These are phyloP conservation scores for Phyto melanocephala DNA, from an alignment of 2,888 invertebrate genomes.

Conservation along the genomic window DNA sequence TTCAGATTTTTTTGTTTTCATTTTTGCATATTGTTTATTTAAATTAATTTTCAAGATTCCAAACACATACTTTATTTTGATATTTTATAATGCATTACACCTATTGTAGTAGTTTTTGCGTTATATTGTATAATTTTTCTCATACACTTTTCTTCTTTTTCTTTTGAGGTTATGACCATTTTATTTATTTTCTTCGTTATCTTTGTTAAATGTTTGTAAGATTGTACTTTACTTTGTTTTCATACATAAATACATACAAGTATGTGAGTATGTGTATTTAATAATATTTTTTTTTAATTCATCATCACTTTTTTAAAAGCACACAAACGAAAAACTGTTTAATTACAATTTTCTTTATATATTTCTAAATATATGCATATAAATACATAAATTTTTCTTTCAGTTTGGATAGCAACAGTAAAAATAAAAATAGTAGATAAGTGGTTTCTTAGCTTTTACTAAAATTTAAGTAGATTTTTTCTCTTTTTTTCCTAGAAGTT, in stretches of 20 bases:
- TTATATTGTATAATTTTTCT: neutral
- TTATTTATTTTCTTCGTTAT: conserved; percentile 7
- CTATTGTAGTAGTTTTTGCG: neutral
- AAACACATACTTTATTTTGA: neutral
- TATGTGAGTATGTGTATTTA: neutral
- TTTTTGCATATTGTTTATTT: neutral
- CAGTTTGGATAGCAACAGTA: conserved; percentile 55
- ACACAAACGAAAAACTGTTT: conserved; percentile 15
- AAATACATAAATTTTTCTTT: no score
- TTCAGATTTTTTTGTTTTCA: neutral
- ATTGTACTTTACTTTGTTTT: neutral
- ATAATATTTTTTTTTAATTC: conserved; percentile 19
- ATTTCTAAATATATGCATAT: conserved; percentile 3
- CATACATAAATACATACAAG: no score
- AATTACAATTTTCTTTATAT: neutral
- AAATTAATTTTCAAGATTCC: neutral
- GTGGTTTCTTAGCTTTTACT: no score
- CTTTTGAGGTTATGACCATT: conserved; percentile 60
- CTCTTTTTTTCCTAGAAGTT: neutral
- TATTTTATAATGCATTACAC: no score
- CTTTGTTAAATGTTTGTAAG: conserved; percentile 23
- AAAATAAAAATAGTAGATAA: neutral
- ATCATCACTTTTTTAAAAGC: conserved; percentile 20
- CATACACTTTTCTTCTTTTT: conserved; percentile 36
- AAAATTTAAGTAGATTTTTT: neutral